phyloP scores from a whole-genome alignment of 1,140 invertebrate species.

The Melanaphis sacchari region DNA sequence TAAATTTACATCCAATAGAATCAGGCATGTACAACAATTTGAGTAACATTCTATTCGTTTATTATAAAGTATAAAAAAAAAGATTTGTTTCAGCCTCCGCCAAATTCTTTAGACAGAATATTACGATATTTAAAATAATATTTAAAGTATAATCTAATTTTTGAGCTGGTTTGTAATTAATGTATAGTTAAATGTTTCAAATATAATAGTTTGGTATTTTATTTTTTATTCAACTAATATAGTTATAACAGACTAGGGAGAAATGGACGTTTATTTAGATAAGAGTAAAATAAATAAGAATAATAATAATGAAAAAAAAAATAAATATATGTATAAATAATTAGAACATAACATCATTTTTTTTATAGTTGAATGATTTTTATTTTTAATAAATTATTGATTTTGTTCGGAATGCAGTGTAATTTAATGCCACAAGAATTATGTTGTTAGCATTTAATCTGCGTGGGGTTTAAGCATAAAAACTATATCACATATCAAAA shows the following conservation, averaged over 20 bases:
- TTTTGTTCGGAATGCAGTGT: background rate
- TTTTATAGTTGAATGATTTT: background rate
- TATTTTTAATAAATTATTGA: background rate
- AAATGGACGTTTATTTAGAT: background rate
- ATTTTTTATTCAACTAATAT: slow-evolving; percentile 4
- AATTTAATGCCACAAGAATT: background rate
- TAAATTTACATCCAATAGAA: background rate
- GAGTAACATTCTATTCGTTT: slow-evolving; percentile 35
- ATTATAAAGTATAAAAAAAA: slow-evolving; percentile 25
- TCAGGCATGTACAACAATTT: slow-evolving; percentile 5
- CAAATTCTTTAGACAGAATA: slow-evolving; percentile 7
- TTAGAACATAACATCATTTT: background rate
- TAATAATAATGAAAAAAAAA: background rate
- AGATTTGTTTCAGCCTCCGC: background rate
- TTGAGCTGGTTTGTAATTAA: slow-evolving; percentile 31
- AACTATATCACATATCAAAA: background rate
- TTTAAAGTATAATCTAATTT: slow-evolving; percentile 18
- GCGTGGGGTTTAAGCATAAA: background rate
- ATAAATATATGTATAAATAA: background rate
- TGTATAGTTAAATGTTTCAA: slow-evolving; percentile 15
- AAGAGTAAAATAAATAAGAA: background rate
- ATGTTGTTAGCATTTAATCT: slow-evolving; percentile 1
- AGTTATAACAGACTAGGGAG: background rate
- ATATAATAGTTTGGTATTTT: background rate
- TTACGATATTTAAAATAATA: slow-evolving; percentile 11